phyloP scores from a whole-genome alignment of 1,140 invertebrate species.

The Drosophila chauvacae region DNA sequence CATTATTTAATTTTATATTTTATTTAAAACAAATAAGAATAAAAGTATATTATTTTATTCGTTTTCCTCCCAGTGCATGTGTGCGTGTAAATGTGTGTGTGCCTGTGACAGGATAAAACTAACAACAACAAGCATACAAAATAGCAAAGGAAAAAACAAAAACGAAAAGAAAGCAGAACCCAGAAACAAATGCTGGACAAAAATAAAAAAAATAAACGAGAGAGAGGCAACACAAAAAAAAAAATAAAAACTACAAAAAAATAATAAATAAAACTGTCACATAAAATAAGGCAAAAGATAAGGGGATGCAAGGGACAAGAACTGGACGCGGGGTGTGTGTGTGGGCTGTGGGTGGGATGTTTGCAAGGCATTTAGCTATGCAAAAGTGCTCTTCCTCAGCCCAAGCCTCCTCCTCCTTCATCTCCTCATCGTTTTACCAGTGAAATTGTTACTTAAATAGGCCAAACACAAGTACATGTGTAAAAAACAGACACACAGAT shows the following conservation, averaged over 20 bases:
- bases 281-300: constrained; percentile 67
- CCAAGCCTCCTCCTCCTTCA: background rate
- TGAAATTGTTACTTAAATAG: constrained; percentile 61
- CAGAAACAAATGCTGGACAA: constrained; percentile 39
- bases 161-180: constrained; percentile 16
- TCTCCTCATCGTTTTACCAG: constrained; percentile 4
- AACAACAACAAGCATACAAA: constrained; percentile 44
- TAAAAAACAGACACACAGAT: constrained; percentile 22
- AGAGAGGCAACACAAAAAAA: constrained; percentile 11
- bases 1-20: no score
- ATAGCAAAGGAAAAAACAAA: constrained; percentile 18
- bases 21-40: no score
- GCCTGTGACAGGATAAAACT: constrained; percentile 54
- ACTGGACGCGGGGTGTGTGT: background rate
- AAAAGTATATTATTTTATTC: background rate
- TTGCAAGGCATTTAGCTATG: constrained; percentile 73
- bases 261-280: constrained; percentile 73
- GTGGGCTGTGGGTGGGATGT: constrained; percentile 15
- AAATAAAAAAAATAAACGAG: constrained; percentile 14
- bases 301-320: background rate
- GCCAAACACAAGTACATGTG: constrained; percentile 46
- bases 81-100: constrained; percentile 24
- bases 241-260: constrained; percentile 36
- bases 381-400: constrained; percentile 44
- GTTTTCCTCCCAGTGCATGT: background rate